Conservation (phyloP, 1,140 invertebrate genomes). For the Sycophaga agraensis region DNA sequence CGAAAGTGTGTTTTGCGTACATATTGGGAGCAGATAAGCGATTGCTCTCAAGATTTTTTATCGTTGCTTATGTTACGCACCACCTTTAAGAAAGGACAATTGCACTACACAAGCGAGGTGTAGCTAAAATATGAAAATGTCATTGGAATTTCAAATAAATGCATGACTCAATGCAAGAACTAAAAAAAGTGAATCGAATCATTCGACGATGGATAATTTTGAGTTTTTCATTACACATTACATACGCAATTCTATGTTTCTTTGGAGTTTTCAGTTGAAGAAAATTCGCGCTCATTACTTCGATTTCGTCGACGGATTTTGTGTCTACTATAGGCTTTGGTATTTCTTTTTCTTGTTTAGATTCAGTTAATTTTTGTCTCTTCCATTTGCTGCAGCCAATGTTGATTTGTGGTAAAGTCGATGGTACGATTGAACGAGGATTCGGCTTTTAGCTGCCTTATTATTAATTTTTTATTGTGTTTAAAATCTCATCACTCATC, state of each 20-base stretch:
- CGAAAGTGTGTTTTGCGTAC: conserved; percentile 24
- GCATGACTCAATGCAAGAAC: conserved; percentile 29
- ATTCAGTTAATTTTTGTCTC: conserved; percentile 18
- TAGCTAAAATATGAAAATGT: conserved; percentile 32
- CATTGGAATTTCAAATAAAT: conserved; percentile 35
- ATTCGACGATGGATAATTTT: conserved; percentile 20
- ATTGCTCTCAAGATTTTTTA: conserved; percentile 22
- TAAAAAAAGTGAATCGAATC: conserved; percentile 22
- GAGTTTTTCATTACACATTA: conserved; percentile 13
- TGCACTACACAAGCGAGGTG: conserved; percentile 34
- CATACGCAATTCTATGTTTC: conserved; percentile 16
- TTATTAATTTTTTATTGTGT: conserved; percentile 19
- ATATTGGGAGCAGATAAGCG: conserved; percentile 15
- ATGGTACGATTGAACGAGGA: conserved; percentile 14
- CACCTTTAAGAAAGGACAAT: conserved; percentile 29
- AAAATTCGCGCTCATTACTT: conserved; percentile 22
- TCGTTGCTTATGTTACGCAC: conserved; percentile 40
- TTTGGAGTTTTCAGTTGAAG: conserved; percentile 20
- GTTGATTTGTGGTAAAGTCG: conserved; percentile 8
- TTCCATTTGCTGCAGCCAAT: conserved; percentile 14
- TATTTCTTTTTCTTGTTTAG: conserved; percentile 16
- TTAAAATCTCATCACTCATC: conserved; percentile 16
- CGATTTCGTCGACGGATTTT: conserved; percentile 7
- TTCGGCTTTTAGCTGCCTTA: conserved; percentile 27
- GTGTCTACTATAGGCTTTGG: conserved; percentile 25